Evolutionary conservation across 2,888 invertebrate genomes (phyloP), one percentile per base, ranked within the genome.

Genomic region (Drosophila pseudotalamancana): DNA sequence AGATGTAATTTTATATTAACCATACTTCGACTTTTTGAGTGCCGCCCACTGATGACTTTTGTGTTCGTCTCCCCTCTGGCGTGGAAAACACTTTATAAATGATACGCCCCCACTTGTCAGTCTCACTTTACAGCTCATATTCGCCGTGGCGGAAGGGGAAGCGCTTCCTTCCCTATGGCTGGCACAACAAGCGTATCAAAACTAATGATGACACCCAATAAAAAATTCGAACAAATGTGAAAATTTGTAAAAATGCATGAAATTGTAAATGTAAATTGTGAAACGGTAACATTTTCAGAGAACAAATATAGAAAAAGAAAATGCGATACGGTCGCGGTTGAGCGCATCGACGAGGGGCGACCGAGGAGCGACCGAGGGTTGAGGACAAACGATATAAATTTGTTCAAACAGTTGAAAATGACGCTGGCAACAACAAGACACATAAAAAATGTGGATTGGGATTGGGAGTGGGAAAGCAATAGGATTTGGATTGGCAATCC

Each of bases 141-240:
- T n/a, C 37, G 2, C 19, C 9, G 9, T 8, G 12, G n/a, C n/a
- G n/a, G n/a, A n/a, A n/a, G n/a, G n/a, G n/a, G n/a, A n/a, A n/a
- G n/a, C 45, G 6, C 61, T 16, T 18, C 14, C 35, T 37, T 32
- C 31, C 25, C 51, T 21, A 29, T 6, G 23, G 27, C 42, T 6
- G 0, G 14, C 35, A 35, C 72, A 65, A 51, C 50, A 59, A 46
- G 53, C 63, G 62, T 63, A 78, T 69, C 76, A 59, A 84, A 87
- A 85, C 87, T 87, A 82, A 82, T 87, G 81, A 82, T 85, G 87
- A 87, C 86, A 85, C 83, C 79, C 87, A 82, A 81, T 81, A 87
- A 87, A 81, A 68, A 85, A 72, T 61, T 6, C 76, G 55, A 72
- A 63, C 85, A 87, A 87, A 82, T 82, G 81, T 87, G 87, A 79